Conservation (phyloP, 2,797 vertebrate species). For the Coreius guichenoti region DNA sequence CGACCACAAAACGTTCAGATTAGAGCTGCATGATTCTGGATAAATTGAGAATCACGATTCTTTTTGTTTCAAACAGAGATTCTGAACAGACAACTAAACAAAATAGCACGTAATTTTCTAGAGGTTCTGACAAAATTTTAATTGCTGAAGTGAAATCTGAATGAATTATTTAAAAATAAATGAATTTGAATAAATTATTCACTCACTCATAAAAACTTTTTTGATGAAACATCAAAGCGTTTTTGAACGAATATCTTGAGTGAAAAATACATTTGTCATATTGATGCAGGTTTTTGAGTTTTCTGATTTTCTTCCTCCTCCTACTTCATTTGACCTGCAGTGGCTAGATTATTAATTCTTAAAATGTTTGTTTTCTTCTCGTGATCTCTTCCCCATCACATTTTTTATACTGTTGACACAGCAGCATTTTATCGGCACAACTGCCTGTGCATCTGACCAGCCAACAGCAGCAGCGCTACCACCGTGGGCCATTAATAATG, state of each 20-base stretch:
- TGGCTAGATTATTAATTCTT: slow-evolving; percentile 69
- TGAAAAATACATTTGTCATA: not conserved
- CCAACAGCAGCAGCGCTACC: slow-evolving; percentile 18
- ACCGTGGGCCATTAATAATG: slow-evolving; percentile 40
- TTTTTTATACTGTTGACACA: slow-evolving; percentile 23
- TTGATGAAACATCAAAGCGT: not conserved
- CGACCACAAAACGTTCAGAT: not conserved
- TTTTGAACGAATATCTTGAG: not conserved
- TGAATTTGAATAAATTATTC: not conserved
- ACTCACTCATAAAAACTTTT: not conserved
- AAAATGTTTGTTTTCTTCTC: slow-evolving; percentile 24
- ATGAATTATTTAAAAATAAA: too few relatives aligned
- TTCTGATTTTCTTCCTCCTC: not conserved
- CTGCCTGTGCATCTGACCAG: slow-evolving; percentile 36
- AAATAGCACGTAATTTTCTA: not conserved
- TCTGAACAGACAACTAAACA: not conserved
- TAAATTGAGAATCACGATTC: not conserved
- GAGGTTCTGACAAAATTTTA: not conserved
- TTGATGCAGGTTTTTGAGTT: not conserved
- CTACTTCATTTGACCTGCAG: slow-evolving; percentile 57
- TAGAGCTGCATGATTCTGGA: not conserved
- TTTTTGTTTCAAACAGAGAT: not conserved
- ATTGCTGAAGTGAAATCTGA: not conserved
- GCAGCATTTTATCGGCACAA: slow-evolving; percentile 11
- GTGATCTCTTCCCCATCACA: not conserved